A percentile compares a stretch with the other conserved stretches of the same genome.
Evolutionary conservation across 2,113 vertebrate genomes (phyloP).

Genomic region (Herpailurus yagouaroundi): DNA sequence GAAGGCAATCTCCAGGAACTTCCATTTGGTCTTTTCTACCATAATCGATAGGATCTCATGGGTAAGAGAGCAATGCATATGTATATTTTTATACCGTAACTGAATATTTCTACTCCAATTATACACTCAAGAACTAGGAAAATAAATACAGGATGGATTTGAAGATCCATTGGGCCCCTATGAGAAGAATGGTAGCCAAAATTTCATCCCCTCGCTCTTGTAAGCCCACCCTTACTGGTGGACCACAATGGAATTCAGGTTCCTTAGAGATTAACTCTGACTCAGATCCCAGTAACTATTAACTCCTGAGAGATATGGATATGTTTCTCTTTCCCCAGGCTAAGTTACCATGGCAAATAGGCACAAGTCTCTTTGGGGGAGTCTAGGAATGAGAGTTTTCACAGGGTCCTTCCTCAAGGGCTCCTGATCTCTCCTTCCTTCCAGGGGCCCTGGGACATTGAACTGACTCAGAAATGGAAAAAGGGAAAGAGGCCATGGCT

Average conservation of each 20-base stretch:
- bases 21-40: background rate
- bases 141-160: background rate
- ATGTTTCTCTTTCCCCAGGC: conserved; percentile 7
- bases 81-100: background rate
- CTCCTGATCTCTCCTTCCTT: background rate
- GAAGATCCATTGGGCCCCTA: background rate
- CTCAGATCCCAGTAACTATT: conserved; percentile 10
- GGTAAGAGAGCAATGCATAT: background rate
- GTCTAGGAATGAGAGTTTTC: background rate
- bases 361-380: background rate
- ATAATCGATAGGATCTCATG: background rate
- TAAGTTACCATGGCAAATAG: conserved; percentile 44
- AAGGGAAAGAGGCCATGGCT: background rate
- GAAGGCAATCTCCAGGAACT: background rate
- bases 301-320: conserved; percentile 27
- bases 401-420: background rate
- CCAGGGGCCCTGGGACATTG: background rate
- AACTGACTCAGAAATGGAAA: conserved; percentile 24
- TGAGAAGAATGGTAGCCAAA: background rate
- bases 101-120: background rate
- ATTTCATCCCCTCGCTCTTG: background rate
- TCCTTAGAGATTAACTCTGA: background rate
- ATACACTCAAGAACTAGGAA: background rate
- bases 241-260: background rate
- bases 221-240: background rate